Percentiles rank a stretch among this genome's conserved stretches.
Conservation (phyloP, 1,140 invertebrate species). For the Drepana arcuata region DNA sequence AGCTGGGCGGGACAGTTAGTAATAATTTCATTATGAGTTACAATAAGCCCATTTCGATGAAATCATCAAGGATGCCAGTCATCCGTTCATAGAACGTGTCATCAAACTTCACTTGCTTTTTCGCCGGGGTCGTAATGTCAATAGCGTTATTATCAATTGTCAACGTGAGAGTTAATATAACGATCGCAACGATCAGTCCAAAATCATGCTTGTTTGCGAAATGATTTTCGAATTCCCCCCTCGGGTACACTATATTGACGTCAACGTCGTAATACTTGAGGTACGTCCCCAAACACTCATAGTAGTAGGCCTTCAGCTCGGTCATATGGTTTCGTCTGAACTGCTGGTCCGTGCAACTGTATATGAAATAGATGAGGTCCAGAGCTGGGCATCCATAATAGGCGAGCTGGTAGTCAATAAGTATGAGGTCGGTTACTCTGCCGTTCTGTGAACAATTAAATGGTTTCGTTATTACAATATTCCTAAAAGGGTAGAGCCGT, state of each 20-base stretch:
- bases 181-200: conserved; percentile 14
- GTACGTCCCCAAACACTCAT: conserved; percentile 11
- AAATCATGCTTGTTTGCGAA: conserved; percentile 19
- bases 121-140: conserved; percentile 12
- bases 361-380: conserved; percentile 25
- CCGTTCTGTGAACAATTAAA: conserved; percentile 17
- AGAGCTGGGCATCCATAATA: conserved; percentile 23
- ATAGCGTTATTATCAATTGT: conserved; percentile 13
- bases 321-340: conserved; percentile 16
- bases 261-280: conserved; percentile 20
- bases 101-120: conserved; percentile 12
- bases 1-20: no score
- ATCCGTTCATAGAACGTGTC: conserved; percentile 13
- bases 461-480: no score
- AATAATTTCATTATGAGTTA: no score
- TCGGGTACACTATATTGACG: conserved; percentile 12
- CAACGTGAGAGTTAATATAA: conserved; percentile 17
- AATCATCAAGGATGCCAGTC: conserved; percentile 25
- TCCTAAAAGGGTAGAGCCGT: no score
- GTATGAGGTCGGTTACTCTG: conserved; percentile 10
- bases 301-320: conserved; percentile 19
- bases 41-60: conserved; percentile 21
- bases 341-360: conserved; percentile 10
- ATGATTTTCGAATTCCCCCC: conserved; percentile 19
- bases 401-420: conserved; percentile 26